phyloP scores from a whole-genome alignment of 2,888 invertebrate genomes.

The Pycnomerus fuliginosus region DNA sequence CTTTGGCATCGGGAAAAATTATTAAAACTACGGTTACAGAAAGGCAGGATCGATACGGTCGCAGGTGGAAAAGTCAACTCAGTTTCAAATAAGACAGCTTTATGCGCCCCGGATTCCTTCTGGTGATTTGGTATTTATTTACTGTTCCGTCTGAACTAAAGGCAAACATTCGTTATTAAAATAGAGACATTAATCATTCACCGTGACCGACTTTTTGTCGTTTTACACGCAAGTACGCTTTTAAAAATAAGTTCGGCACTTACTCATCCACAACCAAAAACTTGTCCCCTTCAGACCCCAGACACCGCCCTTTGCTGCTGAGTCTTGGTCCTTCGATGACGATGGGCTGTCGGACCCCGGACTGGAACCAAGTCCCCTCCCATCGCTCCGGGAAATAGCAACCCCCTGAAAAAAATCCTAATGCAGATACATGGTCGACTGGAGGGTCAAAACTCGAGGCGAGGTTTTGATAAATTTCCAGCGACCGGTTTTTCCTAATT shows the following conservation, averaged over 20 bases:
- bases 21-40: too few species aligned
- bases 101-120: too few species aligned
- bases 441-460: conserved; percentile 19
- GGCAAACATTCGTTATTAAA: too few species aligned
- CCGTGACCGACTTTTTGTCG: too few species aligned
- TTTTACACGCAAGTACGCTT: not conserved
- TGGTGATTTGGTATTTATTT: too few species aligned
- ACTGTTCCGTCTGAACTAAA: too few species aligned
- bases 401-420: conserved; percentile 57
- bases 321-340: conserved; percentile 78
- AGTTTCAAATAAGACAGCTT: too few species aligned
- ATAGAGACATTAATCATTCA: too few species aligned
- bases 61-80: too few species aligned
- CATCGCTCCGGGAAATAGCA: conserved; percentile 81
- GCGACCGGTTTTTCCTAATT: conserved; percentile 17
- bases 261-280: conserved; percentile 86
- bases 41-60: too few species aligned
- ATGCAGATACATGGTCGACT: conserved; percentile 22
- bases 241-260: conserved; percentile 53
- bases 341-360: conserved; percentile 83
- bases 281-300: conserved; percentile 84
- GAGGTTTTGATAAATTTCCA: conserved; percentile 20
- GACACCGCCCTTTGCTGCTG: conserved; percentile 82
- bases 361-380: conserved; percentile 91
- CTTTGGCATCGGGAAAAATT: too few species aligned